Evolutionary conservation across 2,888 invertebrate species (phyloP), one percentile per base, ranked within the genome.

Genomic region (Drosophila anomalata): DNA sequence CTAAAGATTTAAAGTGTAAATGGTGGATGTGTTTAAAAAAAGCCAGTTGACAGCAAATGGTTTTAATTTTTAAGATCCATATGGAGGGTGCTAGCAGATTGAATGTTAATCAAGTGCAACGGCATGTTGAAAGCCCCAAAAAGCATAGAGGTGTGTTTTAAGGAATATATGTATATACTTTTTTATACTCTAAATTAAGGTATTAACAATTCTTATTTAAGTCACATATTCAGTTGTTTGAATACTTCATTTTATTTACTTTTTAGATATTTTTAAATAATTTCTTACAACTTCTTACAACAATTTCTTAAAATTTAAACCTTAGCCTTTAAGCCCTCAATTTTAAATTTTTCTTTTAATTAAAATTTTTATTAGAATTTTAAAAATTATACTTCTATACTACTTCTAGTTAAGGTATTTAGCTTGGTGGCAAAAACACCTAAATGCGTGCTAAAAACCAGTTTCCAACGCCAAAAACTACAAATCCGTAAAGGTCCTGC

Each of bases 51-150:
- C 22, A 24, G 22, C 8, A 26, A 6, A 11, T 17, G 36, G 17
- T 36, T 29, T 52, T 17, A 47, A 17, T 47, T 39, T n/a, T n/a
- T 22, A 31, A 39, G 52, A 52, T 22, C 39, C 46, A 52, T 52
- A 46, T 52, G 36, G 4, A 24, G 22, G 46, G 66, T 31, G 42
- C 67, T 14, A 46, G 22, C 17, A 39, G 53, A 53, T 53, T 52
- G 67, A 41, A 22, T 50, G 46, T 36, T 65, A 47, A 66, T 53
- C 53, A 65, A 52, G 24, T 47, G 67, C 31, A 31, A 66, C 67
- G 46, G 4, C 24, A 24, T n/a, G 17, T 52, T 66, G 36, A 66
- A 47, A 62, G 61, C 61, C 17, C 11, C 31, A 61, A 46, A 61
- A 26, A 24, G 44, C 8, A 5, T 17, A n/a, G 20, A 2, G 20